These are phyloP conservation scores for Teleogryllus oceanicus DNA, from an alignment of 2,888 invertebrate species.

Conservation along the genomic window DNA sequence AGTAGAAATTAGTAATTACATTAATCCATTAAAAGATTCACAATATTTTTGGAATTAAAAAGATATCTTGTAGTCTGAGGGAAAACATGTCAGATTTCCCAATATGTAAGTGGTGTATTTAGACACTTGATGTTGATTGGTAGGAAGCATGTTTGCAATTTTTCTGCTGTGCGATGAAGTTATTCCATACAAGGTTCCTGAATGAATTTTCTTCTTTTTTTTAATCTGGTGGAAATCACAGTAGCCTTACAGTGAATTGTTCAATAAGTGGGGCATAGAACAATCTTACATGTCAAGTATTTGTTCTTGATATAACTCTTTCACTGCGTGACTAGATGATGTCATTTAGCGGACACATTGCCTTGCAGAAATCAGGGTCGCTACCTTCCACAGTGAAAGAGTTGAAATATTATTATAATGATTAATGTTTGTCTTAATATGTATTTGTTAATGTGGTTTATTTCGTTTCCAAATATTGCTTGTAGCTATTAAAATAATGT, in stretches of 20 bases:
- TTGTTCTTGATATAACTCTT: not conserved
- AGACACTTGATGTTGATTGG: conserved; percentile 12
- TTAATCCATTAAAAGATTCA: conserved; percentile 30
- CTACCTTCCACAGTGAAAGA: conserved; percentile 9
- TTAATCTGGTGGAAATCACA: not conserved
- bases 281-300: not conserved
- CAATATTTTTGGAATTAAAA: conserved; percentile 36
- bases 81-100: not conserved
- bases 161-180: not conserved
- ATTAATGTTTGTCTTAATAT: not conserved
- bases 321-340: not conserved
- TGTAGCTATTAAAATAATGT: too few relatives aligned
- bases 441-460: not conserved
- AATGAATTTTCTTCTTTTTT: not conserved
- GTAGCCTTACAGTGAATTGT: not conserved
- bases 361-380: not conserved
- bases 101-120: conserved; percentile 1
- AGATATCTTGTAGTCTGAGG: conserved; percentile 22
- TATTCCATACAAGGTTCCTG: conserved; percentile 18
- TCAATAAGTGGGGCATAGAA: not conserved
- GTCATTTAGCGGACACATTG: not conserved
- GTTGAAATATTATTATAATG: not conserved
- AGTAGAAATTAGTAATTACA: conserved; percentile 23
- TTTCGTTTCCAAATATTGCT: too few relatives aligned
- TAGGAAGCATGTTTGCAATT: conserved; percentile 18